These are phyloP conservation scores for Procambarus virginalis DNA, from an alignment of 1,140 invertebrate species.

Conservation along the genomic window DNA sequence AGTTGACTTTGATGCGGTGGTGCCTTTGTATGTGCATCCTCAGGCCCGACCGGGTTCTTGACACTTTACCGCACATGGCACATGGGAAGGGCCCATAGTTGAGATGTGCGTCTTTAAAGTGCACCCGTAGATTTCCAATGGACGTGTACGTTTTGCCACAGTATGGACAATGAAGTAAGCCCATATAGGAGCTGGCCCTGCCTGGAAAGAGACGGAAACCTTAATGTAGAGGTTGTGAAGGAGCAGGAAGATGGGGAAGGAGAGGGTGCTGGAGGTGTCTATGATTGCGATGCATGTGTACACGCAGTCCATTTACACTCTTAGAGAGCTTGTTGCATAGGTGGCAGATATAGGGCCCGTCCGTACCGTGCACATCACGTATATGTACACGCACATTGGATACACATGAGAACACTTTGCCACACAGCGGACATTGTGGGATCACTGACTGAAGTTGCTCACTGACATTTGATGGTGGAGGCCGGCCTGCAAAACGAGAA, in stretches of 20 bases:
- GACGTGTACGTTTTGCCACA: constrained; percentile 70
- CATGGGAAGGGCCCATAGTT: constrained; percentile 69
- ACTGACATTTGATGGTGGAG: constrained; percentile 58
- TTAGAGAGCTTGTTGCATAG: constrained; percentile 70
- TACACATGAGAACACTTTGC: constrained; percentile 68
- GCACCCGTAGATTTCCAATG: constrained; percentile 69
- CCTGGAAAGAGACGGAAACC: constrained; percentile 70
- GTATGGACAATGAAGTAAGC: constrained; percentile 68
- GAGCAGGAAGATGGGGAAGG: constrained; percentile 50
- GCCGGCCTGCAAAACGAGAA: constrained; percentile 67
- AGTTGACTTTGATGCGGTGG: constrained; percentile 67
- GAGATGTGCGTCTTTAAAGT: constrained; percentile 69
- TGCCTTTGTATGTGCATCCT: constrained; percentile 70
- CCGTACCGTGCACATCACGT: constrained; percentile 69
- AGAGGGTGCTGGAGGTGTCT: constrained; percentile 58
- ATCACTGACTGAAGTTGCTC: constrained; percentile 58
- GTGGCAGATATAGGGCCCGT: constrained; percentile 70
- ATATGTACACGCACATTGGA: constrained; percentile 69
- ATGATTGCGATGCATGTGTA: constrained; percentile 69
- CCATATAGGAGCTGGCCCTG: constrained; percentile 66
- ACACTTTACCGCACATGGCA: constrained; percentile 69
- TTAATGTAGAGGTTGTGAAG: constrained; percentile 60
- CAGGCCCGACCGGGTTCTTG: constrained; percentile 68
- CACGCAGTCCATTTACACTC: constrained; percentile 70
- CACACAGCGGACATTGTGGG: constrained; percentile 66